A percentile compares a stretch with the other conserved stretches of the same genome.
phyloP scores from a whole-genome alignment of 1,140 invertebrate species.

The Lasioglossum baleicum region DNA sequence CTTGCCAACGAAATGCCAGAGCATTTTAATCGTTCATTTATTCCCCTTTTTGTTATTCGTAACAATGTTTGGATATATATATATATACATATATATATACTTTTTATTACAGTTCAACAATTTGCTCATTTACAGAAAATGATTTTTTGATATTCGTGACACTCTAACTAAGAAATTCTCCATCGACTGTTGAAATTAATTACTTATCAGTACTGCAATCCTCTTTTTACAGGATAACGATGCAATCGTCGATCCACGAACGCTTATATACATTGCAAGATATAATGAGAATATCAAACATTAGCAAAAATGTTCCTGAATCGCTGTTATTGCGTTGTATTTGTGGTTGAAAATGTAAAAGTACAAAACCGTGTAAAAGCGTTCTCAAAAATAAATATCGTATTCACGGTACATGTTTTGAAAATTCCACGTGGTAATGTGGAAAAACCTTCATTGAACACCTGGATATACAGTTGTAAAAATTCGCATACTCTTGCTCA shows the following conservation, averaged over 20 bases:
- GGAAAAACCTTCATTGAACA: not conserved
- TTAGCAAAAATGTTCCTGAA: constrained; percentile 14
- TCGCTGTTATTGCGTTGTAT: constrained; percentile 8
- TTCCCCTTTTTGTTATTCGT: not conserved
- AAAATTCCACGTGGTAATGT: not conserved
- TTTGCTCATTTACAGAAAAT: not conserved
- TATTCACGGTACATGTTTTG: not conserved
- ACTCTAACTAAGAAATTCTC: no score
- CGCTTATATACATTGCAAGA: constrained; percentile 15
- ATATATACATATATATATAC: no score
- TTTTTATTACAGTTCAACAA: not conserved
- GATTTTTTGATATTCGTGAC: no score
- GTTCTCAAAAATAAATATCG: constrained; percentile 3
- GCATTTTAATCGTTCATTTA: not conserved
- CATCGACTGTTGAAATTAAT: not conserved
- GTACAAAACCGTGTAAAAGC: constrained; percentile 39
- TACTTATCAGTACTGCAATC: not conserved
- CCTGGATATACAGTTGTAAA: not conserved
- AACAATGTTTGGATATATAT: not conserved
- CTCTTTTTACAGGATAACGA: not conserved
- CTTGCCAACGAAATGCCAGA: not conserved
- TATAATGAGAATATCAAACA: constrained; percentile 22
- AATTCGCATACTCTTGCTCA: no score
- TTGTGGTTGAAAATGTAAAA: not conserved
- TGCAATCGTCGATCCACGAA: constrained; percentile 34